Conservation (phyloP, 2,888 invertebrate genomes). For the Molorchus minor region DNA sequence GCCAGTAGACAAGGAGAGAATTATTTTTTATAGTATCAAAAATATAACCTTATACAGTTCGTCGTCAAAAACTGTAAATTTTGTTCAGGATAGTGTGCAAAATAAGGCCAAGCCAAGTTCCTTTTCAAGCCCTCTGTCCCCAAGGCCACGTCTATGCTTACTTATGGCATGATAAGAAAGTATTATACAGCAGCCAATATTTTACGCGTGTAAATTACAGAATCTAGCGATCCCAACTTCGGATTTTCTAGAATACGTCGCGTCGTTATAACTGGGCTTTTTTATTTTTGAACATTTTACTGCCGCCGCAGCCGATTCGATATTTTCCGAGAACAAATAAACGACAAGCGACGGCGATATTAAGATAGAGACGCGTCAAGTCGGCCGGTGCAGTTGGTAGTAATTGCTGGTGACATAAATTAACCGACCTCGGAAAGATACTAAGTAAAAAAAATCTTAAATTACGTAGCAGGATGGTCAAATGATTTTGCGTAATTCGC, state of each 20-base stretch:
- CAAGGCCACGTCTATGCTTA: too few relatives aligned
- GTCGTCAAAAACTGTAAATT: too few relatives aligned
- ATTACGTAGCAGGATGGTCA: slow-evolving; percentile 33
- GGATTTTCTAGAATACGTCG: not conserved
- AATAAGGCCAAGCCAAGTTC: too few relatives aligned
- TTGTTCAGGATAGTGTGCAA: too few relatives aligned
- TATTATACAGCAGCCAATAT: not conserved
- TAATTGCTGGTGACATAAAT: slow-evolving; percentile 32
- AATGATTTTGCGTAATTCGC: too few relatives aligned
- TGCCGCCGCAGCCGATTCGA: not conserved
- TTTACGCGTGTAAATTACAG: not conserved
- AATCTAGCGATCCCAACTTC: not conserved
- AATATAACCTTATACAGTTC: too few relatives aligned
- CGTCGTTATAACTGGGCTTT: not conserved
- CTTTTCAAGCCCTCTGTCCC: too few relatives aligned
- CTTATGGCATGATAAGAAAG: too few relatives aligned
- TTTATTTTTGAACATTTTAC: slow-evolving; percentile 5
- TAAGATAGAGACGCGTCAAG: slow-evolving; percentile 6
- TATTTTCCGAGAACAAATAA: slow-evolving; percentile 5
- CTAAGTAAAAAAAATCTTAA: slow-evolving; percentile 39
- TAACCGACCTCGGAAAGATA: slow-evolving; percentile 29
- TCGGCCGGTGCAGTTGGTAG: slow-evolving; percentile 12
- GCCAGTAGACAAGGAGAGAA: too few relatives aligned
- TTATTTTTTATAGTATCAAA: too few relatives aligned
- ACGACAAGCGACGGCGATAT: slow-evolving; percentile 16